Base-by-base conservation (phyloP, 1,140 invertebrate species). In the Drepana arcuata region DNA sequence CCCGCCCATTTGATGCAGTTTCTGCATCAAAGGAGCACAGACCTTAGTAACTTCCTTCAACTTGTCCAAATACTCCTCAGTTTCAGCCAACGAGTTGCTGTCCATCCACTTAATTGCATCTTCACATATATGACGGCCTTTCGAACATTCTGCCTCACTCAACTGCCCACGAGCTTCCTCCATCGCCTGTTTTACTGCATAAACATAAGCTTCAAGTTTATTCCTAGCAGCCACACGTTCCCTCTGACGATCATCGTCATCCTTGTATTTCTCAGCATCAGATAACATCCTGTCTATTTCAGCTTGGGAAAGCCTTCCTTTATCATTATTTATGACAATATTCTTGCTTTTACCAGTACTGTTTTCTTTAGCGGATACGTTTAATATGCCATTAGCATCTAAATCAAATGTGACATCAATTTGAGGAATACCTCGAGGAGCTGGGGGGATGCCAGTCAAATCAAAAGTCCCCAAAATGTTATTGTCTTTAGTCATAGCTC, bases 241-340 rank as follows among this genome's bases (percentile, higher is more conserved):
- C 40, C 84, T 83, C 49, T 91, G 89, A 21, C 84, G 85, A 13
- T 90, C 87, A 61, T 92, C 90, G 53, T 91, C 89, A 15, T 85
- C 83, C 48, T 86, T 88, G 61, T 90, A 92, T 48, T 86, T 88
- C 41, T 91, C 89, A n/a, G 91, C 91, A 21, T 92, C 91, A 18
- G 85, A 71, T 11, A 98, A 84, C 96, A 98, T 98, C 14, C 89
- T 83, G 52, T 97, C 94, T 54, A 97, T 97, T 56, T 98, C 95
- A 14, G 93, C 92, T 64, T 96, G 93, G 4, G 89, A 91, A 2
- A 97, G 81, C 26, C 95, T 88, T 2, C 95, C 94, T 74, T 97
- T 97, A 71, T 98, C 95, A 61, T 97, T 97, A 30, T 93, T 95
- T 35, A 97, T 97, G n/a, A 92, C 88, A 34, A 93, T 92, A 54